These are phyloP conservation scores for Sussaba pulchella DNA, from an alignment of 2,888 invertebrate species.

Conservation along the genomic window DNA sequence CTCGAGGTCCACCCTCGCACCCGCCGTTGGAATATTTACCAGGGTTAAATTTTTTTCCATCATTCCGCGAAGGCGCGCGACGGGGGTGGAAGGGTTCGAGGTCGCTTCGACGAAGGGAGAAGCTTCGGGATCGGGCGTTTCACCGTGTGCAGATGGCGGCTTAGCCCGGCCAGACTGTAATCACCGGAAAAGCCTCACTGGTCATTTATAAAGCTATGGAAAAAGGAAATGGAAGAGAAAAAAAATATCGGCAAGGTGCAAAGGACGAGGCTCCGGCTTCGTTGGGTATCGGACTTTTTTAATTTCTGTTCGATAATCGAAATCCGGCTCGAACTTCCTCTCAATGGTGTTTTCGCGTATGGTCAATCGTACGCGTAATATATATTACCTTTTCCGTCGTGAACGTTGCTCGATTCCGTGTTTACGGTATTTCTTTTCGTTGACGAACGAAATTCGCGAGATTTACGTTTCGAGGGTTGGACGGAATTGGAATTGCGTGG, in stretches of 20 bases:
- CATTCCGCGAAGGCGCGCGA: constrained; percentile 12
- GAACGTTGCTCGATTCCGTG: no score
- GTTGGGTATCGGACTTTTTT: constrained; percentile 25
- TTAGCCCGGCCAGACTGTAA: constrained; percentile 71
- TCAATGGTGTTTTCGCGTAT: neutral
- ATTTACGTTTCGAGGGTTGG: no score
- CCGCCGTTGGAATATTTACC: constrained; percentile 53
- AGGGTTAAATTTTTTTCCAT: constrained; percentile 39
- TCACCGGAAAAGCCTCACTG: constrained; percentile 73
- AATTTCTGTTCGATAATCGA: constrained; percentile 34
- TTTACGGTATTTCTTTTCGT: no score
- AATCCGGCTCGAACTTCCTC: constrained; percentile 7
- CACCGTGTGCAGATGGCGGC: constrained; percentile 60
- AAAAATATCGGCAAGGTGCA: neutral
- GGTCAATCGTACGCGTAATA: neutral
- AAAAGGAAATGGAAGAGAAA: constrained; percentile 20
- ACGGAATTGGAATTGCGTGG: no score
- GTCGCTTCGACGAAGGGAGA: neutral
- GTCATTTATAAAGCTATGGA: constrained; percentile 47
- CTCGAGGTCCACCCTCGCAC: constrained; percentile 51
- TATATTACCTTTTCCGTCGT: neutral
- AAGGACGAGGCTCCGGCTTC: no score
- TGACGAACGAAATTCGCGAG: no score
- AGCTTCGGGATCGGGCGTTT: constrained; percentile 58
- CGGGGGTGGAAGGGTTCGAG: constrained; percentile 16